phyloP scores from a whole-genome alignment of 2,888 invertebrate species.

The Stenodema calcarata region DNA sequence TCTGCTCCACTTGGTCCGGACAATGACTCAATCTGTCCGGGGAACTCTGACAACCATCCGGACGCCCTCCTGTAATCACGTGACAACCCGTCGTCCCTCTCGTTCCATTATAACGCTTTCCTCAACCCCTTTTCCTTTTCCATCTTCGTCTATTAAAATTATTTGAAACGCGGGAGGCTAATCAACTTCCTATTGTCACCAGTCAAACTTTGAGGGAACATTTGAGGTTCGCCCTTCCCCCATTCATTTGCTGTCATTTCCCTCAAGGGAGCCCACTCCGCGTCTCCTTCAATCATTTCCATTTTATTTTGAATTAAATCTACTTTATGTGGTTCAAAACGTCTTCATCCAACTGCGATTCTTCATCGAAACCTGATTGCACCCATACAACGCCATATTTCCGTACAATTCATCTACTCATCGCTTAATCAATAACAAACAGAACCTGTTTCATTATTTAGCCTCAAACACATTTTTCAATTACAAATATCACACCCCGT shows the following conservation, averaged over 20 bases:
- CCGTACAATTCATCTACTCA: too few relatives aligned
- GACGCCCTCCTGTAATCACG: constrained; percentile 7
- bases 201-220: constrained; percentile 18
- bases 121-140: not conserved
- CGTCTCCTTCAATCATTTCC: not conserved
- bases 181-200: constrained; percentile 27
- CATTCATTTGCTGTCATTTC: not conserved
- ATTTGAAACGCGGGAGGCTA: constrained; percentile 8
- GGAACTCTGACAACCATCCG: not conserved
- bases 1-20: not conserved
- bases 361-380: not conserved
- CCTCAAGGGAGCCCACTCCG: not conserved
- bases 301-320: not conserved
- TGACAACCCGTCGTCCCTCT: not conserved
- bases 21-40: constrained; percentile 30
- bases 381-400: too few relatives aligned
- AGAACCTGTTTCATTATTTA: too few relatives aligned
- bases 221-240: not conserved
- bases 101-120: not conserved
- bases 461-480: too few relatives aligned
- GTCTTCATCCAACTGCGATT: not conserved
- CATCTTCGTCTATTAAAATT: constrained; percentile 23
- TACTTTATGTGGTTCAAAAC: not conserved
- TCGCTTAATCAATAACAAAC: too few relatives aligned
- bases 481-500: too few relatives aligned